These are phyloP conservation scores for Spea hammondii DNA, from an alignment of 2,797 vertebrate species.

Conservation along the genomic window DNA sequence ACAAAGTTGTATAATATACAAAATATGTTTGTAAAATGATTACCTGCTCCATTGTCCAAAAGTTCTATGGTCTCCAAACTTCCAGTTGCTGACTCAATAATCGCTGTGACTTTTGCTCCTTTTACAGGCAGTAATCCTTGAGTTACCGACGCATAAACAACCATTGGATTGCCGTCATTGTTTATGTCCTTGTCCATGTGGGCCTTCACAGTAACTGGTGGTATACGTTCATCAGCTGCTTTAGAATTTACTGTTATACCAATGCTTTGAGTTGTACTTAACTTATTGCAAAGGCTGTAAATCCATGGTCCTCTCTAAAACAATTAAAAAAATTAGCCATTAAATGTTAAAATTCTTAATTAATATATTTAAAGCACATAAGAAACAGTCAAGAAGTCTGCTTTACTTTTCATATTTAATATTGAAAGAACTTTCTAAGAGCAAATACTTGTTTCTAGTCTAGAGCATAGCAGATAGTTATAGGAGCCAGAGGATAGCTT, in stretches of 20 bases:
- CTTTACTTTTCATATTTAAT: too few relatives aligned
- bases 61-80: slow-evolving; percentile 56
- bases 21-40: neutral
- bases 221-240: slow-evolving; percentile 55
- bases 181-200: slow-evolving; percentile 55
- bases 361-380: too few relatives aligned
- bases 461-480: too few relatives aligned
- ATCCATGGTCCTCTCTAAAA: slow-evolving; percentile 66
- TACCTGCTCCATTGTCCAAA: slow-evolving; percentile 70
- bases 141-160: slow-evolving; percentile 65
- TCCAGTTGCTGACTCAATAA: slow-evolving; percentile 58
- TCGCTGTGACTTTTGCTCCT: slow-evolving; percentile 64
- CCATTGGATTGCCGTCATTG: slow-evolving; percentile 58
- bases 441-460: too few relatives aligned
- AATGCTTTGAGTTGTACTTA: slow-evolving; percentile 58
- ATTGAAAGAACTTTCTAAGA: too few relatives aligned
- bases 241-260: slow-evolving; percentile 66
- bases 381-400: too few relatives aligned
- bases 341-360: too few relatives aligned
- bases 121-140: slow-evolving; percentile 64
- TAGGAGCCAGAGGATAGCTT: too few relatives aligned
- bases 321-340: slow-evolving; percentile 14
- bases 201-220: slow-evolving; percentile 62
- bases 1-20: too few relatives aligned
- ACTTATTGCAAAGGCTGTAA: slow-evolving; percentile 56